Evolutionary conservation across 2,797 vertebrate species (phyloP), one percentile per base, ranked within the genome.

Genomic region (Loriculus beryllinus): DNA sequence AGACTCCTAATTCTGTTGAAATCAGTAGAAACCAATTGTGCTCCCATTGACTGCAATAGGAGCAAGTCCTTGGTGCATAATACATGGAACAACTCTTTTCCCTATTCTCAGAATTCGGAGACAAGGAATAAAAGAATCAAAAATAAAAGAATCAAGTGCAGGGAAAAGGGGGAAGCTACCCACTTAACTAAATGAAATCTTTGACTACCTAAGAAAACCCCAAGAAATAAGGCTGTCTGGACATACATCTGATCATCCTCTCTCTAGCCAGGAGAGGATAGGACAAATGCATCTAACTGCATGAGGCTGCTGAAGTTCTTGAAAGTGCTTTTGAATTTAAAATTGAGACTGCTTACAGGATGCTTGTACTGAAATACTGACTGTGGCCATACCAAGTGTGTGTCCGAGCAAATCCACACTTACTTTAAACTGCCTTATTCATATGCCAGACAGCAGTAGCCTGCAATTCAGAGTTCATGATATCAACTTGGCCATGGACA

Each of bases 151-250:
- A n/a, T n/a, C n/a, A n/a, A 78, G 40, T 16, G 7, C 10, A 47
- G 11, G 20, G 10, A 1, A 80, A 79, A 80, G 21, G 11, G 81
- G 3, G 7, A 59, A 49, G 57, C 15, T 90, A 10, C 5, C 4
- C 33, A 35, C 31, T 76, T 63, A n/a, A 64, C 16, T 16, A 75
- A 57, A 57, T 37, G 29, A 81, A 60, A 28, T 23, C 12, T 22
- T 45, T 52, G 8, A 18, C 42, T 68, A 26, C 9, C 14, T 77
- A 9, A 31, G 54, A 42, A 8, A 0, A 0, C 1, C 5, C 5
- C 7, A 17, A 7, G 6, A 70, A 74, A 82, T 9, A 49, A 33
- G 6, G 6, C 1, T 70, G 6, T 26, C 21, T 67, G 21, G 29
- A 17, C 20, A 22, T 89, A 21, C 18, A 12, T 35, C 26, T 62